A percentile compares a stretch with the other conserved stretches of the same genome.
Evolutionary conservation across 2,113 vertebrate genomes (phyloP).

Genomic region (Raphicerus campestris): DNA sequence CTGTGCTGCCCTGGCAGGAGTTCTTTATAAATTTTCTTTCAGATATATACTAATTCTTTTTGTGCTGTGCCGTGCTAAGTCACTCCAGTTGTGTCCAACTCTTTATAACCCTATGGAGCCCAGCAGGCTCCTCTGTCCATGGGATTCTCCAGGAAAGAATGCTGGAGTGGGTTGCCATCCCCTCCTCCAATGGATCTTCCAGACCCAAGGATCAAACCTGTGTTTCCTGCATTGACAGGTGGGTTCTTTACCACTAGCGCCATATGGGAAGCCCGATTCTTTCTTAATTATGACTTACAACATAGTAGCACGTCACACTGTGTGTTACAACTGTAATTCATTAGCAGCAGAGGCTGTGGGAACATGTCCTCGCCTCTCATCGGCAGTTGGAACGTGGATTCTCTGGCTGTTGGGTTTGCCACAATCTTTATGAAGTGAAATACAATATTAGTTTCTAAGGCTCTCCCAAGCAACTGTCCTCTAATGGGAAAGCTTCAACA

Average conservation of each 20-base stretch:
- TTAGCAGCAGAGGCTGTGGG: slow-evolving; percentile 45
- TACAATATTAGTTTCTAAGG: slow-evolving; percentile 58
- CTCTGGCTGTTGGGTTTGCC: slow-evolving; percentile 41
- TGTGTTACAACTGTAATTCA: not conserved
- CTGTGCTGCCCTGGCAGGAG: not conserved
- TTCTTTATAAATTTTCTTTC: not conserved
- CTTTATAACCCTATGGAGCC: not conserved
- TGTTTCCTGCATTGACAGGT: not conserved
- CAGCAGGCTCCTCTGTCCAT: not conserved
- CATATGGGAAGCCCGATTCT: not conserved
- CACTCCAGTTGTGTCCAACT: not conserved
- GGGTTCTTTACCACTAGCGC: not conserved
- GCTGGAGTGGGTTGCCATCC: not conserved
- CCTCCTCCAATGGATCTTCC: not conserved
- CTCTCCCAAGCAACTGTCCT: slow-evolving; percentile 66
- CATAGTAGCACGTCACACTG: not conserved
- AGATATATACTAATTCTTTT: not conserved
- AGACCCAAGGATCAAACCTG: not conserved
- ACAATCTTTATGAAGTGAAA: slow-evolving; percentile 51
- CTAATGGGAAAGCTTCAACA: slow-evolving; percentile 69
- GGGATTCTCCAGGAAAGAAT: not conserved
- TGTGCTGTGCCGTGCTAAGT: not conserved
- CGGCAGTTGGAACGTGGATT: slow-evolving; percentile 40
- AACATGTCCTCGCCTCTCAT: slow-evolving; percentile 44
- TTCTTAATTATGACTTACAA: not conserved